Evolutionary conservation across 2,888 invertebrate species (phyloP).

Genomic region (Acrocera orbiculus): DNA sequence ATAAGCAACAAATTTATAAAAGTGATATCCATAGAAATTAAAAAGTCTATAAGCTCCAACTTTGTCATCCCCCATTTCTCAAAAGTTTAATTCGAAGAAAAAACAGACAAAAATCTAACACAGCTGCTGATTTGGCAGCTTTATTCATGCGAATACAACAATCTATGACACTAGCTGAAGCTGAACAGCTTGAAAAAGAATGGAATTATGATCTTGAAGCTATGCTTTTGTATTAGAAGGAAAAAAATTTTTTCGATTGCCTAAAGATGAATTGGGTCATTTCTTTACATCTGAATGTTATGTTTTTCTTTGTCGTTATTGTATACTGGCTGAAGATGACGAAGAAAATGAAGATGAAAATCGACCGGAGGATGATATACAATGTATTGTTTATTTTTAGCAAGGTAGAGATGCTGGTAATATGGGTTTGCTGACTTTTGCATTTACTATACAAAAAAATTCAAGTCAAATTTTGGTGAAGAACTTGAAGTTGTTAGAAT

Average conservation of each 20-base stretch:
- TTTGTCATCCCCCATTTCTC: too few relatives aligned
- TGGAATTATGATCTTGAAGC: constrained; percentile 98
- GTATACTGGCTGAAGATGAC: constrained; percentile 54
- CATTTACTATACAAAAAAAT: constrained; percentile 90
- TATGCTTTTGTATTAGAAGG: constrained; percentile 95
- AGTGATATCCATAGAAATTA: too few relatives aligned
- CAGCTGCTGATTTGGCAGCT: constrained; percentile 84
- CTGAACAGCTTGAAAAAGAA: constrained; percentile 75
- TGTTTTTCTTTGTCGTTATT: constrained; percentile 93
- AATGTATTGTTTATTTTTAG: constrained; percentile 99
- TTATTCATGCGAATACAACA: constrained; percentile 91
- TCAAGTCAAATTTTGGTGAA: constrained; percentile 71
- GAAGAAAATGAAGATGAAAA: constrained; percentile 35
- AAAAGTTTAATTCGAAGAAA: too few relatives aligned
- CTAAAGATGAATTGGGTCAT: constrained; percentile 78
- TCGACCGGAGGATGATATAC: constrained; percentile 38
- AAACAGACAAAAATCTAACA: too few relatives aligned
- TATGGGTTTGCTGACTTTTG: constrained; percentile 99
- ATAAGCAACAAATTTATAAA: too few relatives aligned
- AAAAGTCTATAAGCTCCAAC: too few relatives aligned
- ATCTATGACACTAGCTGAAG: constrained; percentile 66
- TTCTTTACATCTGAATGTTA: constrained; percentile 95
- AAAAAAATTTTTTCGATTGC: constrained; percentile 89
- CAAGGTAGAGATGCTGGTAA: constrained; percentile 93
- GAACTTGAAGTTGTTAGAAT: constrained; percentile 89